Evolutionary conservation across 2,888 invertebrate species (phyloP), one percentile per base, ranked within the genome.

Genomic region (Baccha elongata): DNA sequence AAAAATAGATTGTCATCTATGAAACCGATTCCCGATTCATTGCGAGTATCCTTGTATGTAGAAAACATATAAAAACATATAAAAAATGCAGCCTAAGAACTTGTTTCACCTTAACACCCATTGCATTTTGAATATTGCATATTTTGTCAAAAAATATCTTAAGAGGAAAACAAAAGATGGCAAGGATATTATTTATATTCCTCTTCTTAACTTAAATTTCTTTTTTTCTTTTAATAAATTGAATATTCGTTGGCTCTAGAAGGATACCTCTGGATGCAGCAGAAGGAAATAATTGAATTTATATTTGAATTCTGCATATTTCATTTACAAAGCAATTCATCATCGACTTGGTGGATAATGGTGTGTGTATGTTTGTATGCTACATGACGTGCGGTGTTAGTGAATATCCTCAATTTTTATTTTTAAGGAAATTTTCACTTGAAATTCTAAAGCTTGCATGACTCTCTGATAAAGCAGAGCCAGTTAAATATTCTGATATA

Each of bases 201-300:
- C 35, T 55, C 35, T 53, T 46, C 26, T 26, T 53, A 35, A 26
- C 23, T 53, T 53, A 19, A 46, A 40, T 40, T 44, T 50, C n/a
- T 42, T 44, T 68, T 29, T 48, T 60, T 52, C 15, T 37, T 7
- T n/a, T 13, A 53, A 75, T 75, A 75, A 68, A 69, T 75, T 68
- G 68, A 62, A 62, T 46, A 68, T 58, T 40, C 40, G 21, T 26
- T 40, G n/a, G n/a, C n/a, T 8, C 10, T 6, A 4, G 3, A 55
- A 67, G 58, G 37, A 60, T 32, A 21, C n/a, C n/a, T n/a, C n/a
- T n/a, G n/a, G n/a, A n/a, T n/a, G 23, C 3, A 23, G 23, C 23
- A 23, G 3, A 23, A 69, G 75, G 69, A 76, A 53, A 71, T 71
- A 68, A 75, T 75, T 75, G 68, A 75, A 75, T 76, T 76, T 64